These are phyloP conservation scores for Melitaea cinxia DNA, from an alignment of 1,140 invertebrate species.

Conservation along the genomic window DNA sequence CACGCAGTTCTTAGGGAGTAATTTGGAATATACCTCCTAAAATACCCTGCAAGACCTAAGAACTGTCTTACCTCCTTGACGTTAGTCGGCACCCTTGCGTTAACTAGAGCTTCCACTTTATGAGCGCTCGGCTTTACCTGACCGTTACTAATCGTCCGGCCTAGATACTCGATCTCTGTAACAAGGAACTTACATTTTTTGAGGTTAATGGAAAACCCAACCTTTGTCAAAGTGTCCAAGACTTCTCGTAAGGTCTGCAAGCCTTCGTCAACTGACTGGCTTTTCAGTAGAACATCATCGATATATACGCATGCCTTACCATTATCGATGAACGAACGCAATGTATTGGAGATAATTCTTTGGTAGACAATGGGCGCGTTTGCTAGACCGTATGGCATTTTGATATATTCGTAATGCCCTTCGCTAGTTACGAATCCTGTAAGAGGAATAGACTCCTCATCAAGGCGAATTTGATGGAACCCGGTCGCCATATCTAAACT, in stretches of 20 bases:
- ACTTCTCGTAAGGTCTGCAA: too few relatives aligned
- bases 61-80: conserved; percentile 43
- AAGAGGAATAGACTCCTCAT: neutral
- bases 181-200: conserved; percentile 11
- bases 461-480: conserved; percentile 18
- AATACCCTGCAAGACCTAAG: conserved; percentile 39
- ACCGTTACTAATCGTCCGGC: conserved; percentile 21
- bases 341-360: conserved; percentile 17
- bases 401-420: conserved; percentile 24
- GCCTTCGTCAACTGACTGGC: conserved; percentile 17
- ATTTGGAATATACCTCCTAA: conserved; percentile 31
- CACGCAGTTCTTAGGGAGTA: conserved; percentile 30
- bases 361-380: conserved; percentile 25
- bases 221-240: conserved; percentile 10
- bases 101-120: conserved; percentile 35
- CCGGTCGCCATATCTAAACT: conserved; percentile 29
- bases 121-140: conserved; percentile 24
- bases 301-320: conserved; percentile 23
- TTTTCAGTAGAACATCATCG: conserved; percentile 26
- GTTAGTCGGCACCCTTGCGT: conserved; percentile 29
- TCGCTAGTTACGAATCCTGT: conserved; percentile 27
- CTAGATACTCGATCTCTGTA: conserved; percentile 26
- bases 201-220: conserved; percentile 27
- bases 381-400: conserved; percentile 26
- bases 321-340: conserved; percentile 10